Base-by-base conservation (phyloP, 2,797 vertebrate genomes). In the Moxostoma hubbsi region DNA sequence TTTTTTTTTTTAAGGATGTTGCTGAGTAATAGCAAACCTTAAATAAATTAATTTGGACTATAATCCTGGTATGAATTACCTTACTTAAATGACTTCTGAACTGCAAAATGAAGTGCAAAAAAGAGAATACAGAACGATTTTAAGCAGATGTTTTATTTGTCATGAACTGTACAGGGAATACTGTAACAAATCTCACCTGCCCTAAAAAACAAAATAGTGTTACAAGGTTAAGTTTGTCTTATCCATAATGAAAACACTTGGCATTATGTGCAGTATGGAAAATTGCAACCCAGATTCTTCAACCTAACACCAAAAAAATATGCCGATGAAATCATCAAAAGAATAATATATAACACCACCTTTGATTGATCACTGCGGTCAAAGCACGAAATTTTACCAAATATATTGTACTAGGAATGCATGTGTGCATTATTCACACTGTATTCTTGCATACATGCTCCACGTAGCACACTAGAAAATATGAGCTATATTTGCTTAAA, bases 201-300 rank as follows among this genome's bases (percentile, higher is more conserved):
- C 63, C 51, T 77, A 51, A 75, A 36, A 36, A 80, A 83, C 59
- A 80, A 72, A 74, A 79, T 84, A 86, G 85, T 86, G 85, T 86
- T 66, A 77, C 55, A 78, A 85, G 43, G 67, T 82, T 69, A 79
- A 80, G 59, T 79, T 73, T 79, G 68, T 73, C 69, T 76, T 45
- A 83, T 57, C 54, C 18, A 55, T 58, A 16, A 64, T 49, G 18
- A 83, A 80, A 85, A 83, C 75, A 83, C 82, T 85, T 75, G 80
- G 5, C 58, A 6, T 80, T 63, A 63, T 79, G 51, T 67, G 72
- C 59, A 73, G 69, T 66, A 57, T 62, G 66, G 46, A 59, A 81
- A 47, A 67, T 24, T n/a, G 75, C 55, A 46, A 58, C 66, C 46
- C 55, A 12, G 13, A n/a, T 78, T 18, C 13, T 77, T 65, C 66